These are phyloP conservation scores for Eilema depressum DNA, from an alignment of 2,888 invertebrate species.

Conservation along the genomic window DNA sequence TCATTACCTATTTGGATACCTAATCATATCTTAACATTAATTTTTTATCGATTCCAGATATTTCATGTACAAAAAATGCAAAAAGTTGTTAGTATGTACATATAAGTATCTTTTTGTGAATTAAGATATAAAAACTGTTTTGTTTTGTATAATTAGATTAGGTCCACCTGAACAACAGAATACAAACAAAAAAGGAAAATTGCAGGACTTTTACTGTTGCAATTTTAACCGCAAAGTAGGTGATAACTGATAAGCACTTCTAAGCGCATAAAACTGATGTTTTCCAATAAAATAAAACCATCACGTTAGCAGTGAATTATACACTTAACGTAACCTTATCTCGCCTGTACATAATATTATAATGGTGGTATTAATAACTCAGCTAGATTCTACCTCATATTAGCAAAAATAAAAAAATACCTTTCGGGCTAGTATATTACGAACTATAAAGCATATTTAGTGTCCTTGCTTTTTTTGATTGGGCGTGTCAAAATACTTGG, in stretches of 20 bases:
- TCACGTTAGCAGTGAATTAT: neutral
- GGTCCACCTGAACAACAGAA: neutral
- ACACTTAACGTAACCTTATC: neutral
- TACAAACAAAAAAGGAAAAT: neutral
- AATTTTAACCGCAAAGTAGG: neutral
- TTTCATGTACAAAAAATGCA: no score
- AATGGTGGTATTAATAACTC: neutral
- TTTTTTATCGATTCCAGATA: no score
- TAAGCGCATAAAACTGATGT: neutral
- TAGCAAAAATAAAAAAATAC: neutral
- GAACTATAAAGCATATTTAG: constrained; percentile 22
- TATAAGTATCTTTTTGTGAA: no score
- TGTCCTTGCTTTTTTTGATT: constrained; percentile 24
- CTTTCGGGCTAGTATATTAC: constrained; percentile 15
- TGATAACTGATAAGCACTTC: neutral
- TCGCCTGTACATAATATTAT: neutral
- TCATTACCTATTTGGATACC: neutral
- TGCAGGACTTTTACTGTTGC: neutral
- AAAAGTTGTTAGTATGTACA: no score
- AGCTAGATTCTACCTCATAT: neutral
- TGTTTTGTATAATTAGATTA: neutral
- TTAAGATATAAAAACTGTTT: no score
- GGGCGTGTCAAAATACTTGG: neutral
- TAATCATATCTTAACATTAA: no score
- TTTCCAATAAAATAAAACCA: neutral